Percentiles rank a stretch among this genome's conserved stretches.
Evolutionary conservation across 2,888 invertebrate genomes (phyloP).

Genomic region (Asteroscopus sphinx): DNA sequence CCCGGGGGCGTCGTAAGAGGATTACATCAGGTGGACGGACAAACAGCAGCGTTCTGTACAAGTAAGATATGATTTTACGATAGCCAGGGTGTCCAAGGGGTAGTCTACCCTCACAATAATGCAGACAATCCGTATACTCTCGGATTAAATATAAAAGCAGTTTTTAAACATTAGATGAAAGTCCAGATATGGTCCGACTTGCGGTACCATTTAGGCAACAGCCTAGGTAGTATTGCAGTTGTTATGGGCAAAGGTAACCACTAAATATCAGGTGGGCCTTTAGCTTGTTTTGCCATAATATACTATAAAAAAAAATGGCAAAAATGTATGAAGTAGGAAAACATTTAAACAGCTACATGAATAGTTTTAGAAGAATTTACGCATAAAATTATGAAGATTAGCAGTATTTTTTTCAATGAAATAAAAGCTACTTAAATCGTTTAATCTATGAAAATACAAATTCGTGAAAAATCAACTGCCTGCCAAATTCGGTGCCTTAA

Average conservation of each 20-base stretch:
- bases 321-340: too few relatives aligned
- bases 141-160: too few relatives aligned
- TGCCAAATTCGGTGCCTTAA: conserved; percentile 46
- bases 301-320: too few relatives aligned
- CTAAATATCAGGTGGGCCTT: too few relatives aligned
- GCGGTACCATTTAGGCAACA: too few relatives aligned
- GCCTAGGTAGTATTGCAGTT: too few relatives aligned
- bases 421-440: conserved; percentile 10
- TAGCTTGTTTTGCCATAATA: too few relatives aligned
- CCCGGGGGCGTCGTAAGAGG: conserved; percentile 24
- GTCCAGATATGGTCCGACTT: too few relatives aligned
- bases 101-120: conserved; percentile 1
- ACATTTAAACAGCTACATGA: too few relatives aligned
- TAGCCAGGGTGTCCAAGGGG: conserved; percentile 6
- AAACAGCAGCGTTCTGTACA: conserved; percentile 22
- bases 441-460: conserved; percentile 31
- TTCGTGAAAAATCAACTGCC: conserved; percentile 35
- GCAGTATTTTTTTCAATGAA: not conserved
- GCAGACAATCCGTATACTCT: not conserved
- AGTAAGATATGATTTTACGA: conserved; percentile 8
- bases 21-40: conserved; percentile 27
- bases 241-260: too few relatives aligned
- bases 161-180: too few relatives aligned
- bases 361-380: too few relatives aligned
- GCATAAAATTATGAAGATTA: not conserved